These are phyloP conservation scores for Hozukius guyotensis DNA, from an alignment of 2,797 vertebrate species.

Conservation along the genomic window DNA sequence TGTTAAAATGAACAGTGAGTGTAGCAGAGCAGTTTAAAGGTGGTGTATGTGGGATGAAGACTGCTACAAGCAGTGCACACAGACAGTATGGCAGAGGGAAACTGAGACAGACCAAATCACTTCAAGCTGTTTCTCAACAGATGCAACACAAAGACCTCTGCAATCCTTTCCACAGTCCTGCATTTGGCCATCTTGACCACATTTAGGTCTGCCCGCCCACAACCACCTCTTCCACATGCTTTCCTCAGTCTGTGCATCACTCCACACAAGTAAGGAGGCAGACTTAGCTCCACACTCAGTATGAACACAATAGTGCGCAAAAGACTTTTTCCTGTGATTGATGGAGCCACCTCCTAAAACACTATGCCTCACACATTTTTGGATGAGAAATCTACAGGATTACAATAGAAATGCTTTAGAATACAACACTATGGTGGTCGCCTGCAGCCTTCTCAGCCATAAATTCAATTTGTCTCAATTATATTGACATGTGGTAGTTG, in stretches of 20 bases:
- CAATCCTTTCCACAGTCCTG: neutral
- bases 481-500: neutral
- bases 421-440: neutral
- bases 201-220: slow-evolving; percentile 40
- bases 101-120: slow-evolving; percentile 28
- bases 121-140: slow-evolving; percentile 26
- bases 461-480: neutral
- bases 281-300: neutral
- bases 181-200: slow-evolving; percentile 33
- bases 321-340: neutral
- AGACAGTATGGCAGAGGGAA: neutral
- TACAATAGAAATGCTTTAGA: neutral
- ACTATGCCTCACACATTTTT: neutral
- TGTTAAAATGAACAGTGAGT: neutral
- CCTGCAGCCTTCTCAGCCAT: neutral
- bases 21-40: neutral
- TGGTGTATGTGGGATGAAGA: slow-evolving; percentile 20
- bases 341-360: slow-evolving; percentile 14
- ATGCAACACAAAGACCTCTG: slow-evolving; percentile 28
- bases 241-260: slow-evolving; percentile 13
- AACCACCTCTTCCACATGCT: slow-evolving; percentile 9
- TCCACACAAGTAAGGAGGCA: neutral
- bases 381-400: neutral
- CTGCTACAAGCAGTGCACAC: slow-evolving; percentile 5
- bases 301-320: slow-evolving; percentile 6